Evolutionary conservation across 1,140 invertebrate genomes (phyloP), one percentile per base, ranked within the genome.

Genomic region (Drosophila kurseongensis): DNA sequence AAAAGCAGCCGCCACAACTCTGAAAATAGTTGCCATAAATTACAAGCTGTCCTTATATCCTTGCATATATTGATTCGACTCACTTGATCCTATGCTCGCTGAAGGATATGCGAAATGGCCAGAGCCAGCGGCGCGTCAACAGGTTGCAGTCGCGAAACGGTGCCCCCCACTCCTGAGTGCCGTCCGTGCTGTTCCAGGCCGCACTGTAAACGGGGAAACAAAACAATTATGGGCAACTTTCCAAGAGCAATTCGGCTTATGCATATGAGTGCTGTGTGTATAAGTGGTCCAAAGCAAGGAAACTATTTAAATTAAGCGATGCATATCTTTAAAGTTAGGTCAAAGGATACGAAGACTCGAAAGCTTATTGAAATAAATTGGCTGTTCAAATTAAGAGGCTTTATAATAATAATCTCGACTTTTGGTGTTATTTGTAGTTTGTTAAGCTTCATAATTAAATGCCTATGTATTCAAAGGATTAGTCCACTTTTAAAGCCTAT

Each of bases 131-230:
- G 35, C 85, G 80, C 16, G 79, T 80, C 69, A 92, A 78, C 63
- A 92, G 75, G 79, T 91, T 91, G 80, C 92, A 92, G 77, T 92
- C 92, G 48, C 91, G 79, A 55, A 92, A 92, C 27, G 92, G 92
- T 27, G 91, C 84, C 0, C 91, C 91, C 92, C 92, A 92, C 52
- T 92, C 90, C 62, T 92, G 81, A 0, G 92, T 81, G 23, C 90
- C 88, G 29, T 92, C 91, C 27, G 78, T 88, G 75, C 91, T 92
- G 60, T 92, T 92, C 92, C 92, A 92, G 42, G 92, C 92, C 54
- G 74, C 74, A 16, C 84, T 89, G 52, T 55, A 66, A 75, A 4
- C 7, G 56, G 40, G 18, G 23, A 56, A 80, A 66, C 40, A 56
- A 67, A 35, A 40, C 45, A 38, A 51, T 85, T 78, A 81, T 56